phyloP scores from a whole-genome alignment of 1,140 invertebrate genomes.

The Araneus ventricosus region DNA sequence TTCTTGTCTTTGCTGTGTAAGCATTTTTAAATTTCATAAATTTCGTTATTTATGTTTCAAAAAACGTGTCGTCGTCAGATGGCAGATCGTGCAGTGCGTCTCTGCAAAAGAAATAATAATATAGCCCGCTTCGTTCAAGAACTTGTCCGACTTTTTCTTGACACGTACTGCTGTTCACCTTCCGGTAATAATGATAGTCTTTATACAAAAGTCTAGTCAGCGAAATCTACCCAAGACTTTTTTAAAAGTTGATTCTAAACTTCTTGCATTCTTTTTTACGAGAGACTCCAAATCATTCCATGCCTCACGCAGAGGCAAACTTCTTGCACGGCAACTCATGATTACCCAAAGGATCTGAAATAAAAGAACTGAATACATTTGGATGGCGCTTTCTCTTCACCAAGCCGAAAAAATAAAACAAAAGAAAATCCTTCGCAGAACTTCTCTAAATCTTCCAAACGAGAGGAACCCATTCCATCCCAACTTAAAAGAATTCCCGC shows the following conservation, averaged over 20 bases:
- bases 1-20: too few relatives aligned
- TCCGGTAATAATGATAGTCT: neutral
- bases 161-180: neutral
- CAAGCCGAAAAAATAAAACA: neutral
- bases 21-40: too few relatives aligned
- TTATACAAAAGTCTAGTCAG: neutral
- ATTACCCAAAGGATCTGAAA: constrained; percentile 55
- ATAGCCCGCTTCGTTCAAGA: neutral
- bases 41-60: too few relatives aligned
- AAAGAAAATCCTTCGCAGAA: constrained; percentile 1
- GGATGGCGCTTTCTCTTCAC: neutral
- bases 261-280: neutral
- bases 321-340: constrained; percentile 22
- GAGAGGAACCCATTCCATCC: neutral
- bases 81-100: too few relatives aligned
- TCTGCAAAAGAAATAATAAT: too few relatives aligned
- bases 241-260: constrained; percentile 5
- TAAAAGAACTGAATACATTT: constrained; percentile 44
- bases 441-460: constrained; percentile 26
- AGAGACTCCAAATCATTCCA: neutral
- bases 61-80: too few relatives aligned
- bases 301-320: constrained; percentile 24
- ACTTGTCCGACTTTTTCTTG: neutral
- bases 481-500: neutral
- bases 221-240: neutral